Base-by-base conservation (phyloP, 2,888 invertebrate species). In the Erynnis tages region DNA sequence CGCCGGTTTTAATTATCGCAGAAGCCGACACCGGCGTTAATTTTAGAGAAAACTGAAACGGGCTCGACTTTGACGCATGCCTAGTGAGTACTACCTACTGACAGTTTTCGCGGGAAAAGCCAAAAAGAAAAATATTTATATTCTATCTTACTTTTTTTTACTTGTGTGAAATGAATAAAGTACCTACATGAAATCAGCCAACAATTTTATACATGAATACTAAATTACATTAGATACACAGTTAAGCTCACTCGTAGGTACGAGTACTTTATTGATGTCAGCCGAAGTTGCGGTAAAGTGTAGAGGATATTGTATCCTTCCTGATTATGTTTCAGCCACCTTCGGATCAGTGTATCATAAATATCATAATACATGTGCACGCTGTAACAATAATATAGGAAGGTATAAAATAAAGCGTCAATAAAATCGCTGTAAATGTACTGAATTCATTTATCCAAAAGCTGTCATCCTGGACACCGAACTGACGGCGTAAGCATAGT, bases 1-100 rank as follows among this genome's bases (percentile, higher is more conserved):
- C 58, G 63, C 61, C 54, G 63, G 63, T 71, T 69, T n/a, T 72
- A 72, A 72, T 73, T 69, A 71, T 70, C 66, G 53, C 65, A 64
- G 64, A 61, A 70, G 59, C 61, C 54, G 67, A 69, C 62, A 59
- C 61, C 56, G 58, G 66, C 68, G 67, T 71, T 74, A 67, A 69
- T 72, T 71, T 72, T 63, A 63, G 61, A 62, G 69, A 61, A 69
- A 71, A 53, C 30, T 45, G 66, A 70, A 54, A 62, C 57, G n/a
- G n/a, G n/a, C n/a, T n/a, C n/a, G n/a, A n/a, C n/a, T n/a, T n/a
- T n/a, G n/a, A n/a, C n/a, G n/a, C n/a, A n/a, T n/a, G n/a, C n/a
- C n/a, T n/a, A n/a, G n/a, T n/a, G n/a, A n/a, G n/a, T n/a, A n/a
- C n/a, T n/a, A n/a, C n/a, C n/a, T n/a, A n/a, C n/a, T n/a, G n/a